Evolutionary conservation across 2,113 vertebrate genomes (phyloP).

Genomic region (Phycodurus eques): DNA sequence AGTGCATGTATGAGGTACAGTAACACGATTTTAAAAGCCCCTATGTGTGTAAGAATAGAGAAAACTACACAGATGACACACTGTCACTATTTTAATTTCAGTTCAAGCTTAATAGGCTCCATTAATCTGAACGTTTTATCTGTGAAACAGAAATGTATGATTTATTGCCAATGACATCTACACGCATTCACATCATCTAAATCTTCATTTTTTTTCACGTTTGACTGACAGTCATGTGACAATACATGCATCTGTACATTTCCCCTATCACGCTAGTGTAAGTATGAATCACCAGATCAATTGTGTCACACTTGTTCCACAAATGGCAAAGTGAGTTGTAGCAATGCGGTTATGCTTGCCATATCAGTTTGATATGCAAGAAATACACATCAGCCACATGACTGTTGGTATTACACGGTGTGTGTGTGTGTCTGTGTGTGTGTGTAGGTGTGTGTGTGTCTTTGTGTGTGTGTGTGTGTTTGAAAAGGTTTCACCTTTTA

Average conservation of each 20-base stretch:
- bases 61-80: neutral
- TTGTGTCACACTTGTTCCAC: constrained; percentile 51
- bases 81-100: neutral
- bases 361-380: constrained; percentile 57
- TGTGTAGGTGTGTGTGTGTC: neutral
- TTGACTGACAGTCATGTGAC: constrained; percentile 18
- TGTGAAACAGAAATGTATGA: neutral
- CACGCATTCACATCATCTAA: neutral
- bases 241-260: neutral
- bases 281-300: constrained; percentile 46
- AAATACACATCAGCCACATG: constrained; percentile 49
- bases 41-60: neutral
- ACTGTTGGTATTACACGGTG: constrained; percentile 47
- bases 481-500: constrained; percentile 1
- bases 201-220: constrained; percentile 2
- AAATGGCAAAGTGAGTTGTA: constrained; percentile 41
- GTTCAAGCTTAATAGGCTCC: neutral
- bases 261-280: constrained; percentile 29
- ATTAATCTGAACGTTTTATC: neutral
- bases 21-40: neutral
- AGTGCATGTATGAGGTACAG: too few relatives aligned
- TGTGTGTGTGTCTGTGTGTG: neutral
- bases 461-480: constrained; percentile 13
- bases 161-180: neutral
- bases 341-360: constrained; percentile 23